These are phyloP conservation scores for Argyra leucocephala DNA, from an alignment of 2,888 invertebrate species.

Conservation along the genomic window DNA sequence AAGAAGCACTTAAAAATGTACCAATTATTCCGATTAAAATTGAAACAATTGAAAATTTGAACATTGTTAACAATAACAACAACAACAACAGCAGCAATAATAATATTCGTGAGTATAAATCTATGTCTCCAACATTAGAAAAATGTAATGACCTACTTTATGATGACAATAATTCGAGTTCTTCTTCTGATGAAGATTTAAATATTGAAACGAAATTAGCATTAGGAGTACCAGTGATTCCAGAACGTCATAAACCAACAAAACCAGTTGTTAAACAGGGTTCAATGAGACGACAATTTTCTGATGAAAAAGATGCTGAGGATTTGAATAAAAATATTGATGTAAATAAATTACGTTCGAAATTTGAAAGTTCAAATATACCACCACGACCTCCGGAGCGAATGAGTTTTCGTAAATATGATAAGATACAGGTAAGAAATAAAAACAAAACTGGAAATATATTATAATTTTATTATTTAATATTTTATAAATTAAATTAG, in stretches of 20 bases:
- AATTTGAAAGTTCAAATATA: slow-evolving; percentile 29
- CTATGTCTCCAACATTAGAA: not conserved
- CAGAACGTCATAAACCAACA: slow-evolving; percentile 24
- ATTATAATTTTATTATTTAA: not conserved
- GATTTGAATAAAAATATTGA: slow-evolving; percentile 33
- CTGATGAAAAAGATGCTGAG: slow-evolving; percentile 36
- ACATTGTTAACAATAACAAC: not conserved
- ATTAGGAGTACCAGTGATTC: slow-evolving; percentile 20
- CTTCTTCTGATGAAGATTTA: not conserved
- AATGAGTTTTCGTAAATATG: not conserved
- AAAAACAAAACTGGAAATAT: not conserved
- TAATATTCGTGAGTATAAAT: not conserved
- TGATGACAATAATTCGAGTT: not conserved
- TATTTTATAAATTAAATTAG: not conserved
- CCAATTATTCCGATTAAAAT: slow-evolving; percentile 28
- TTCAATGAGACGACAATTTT: slow-evolving; percentile 36
- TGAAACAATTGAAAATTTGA: not conserved
- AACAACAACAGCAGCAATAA: not conserved
- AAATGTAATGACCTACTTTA: not conserved
- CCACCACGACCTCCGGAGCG: not conserved
- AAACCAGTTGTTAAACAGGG: slow-evolving; percentile 39
- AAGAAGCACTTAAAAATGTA: slow-evolving; percentile 36
- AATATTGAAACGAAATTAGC: slow-evolving; percentile 21
- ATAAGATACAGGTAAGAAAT: not conserved
- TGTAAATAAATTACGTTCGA: slow-evolving; percentile 39